Base-by-base conservation (phyloP, 2,113 vertebrate genomes). In the Carassius carassius region DNA sequence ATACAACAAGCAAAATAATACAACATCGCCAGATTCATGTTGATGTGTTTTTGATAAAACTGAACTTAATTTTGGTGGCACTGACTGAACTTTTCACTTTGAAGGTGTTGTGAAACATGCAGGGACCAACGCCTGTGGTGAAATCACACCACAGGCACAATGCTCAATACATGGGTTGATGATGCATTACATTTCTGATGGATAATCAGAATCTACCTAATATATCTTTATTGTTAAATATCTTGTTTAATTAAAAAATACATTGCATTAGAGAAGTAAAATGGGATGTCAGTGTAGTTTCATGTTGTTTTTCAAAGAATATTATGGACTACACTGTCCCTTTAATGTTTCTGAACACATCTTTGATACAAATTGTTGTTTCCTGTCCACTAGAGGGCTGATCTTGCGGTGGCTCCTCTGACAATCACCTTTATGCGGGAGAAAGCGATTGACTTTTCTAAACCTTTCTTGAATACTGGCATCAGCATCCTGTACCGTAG, bases 401-500 rank as follows among this genome's bases (percentile, higher is more conserved):
- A 99, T 74, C 92, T 99, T 92, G 97, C 98, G 0, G 97, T 99
- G 41, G 97, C 98, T 69, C 98, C 98, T 1, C 95, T 99, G 86
- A 99, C 98, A 90, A 99, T 99, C 92, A 99, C 97, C 56, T 99
- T 98, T 0, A 92, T 97, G 12, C 95, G 98, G 1, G 98, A 99
- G 90, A 99, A 98, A 89, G 96, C 97, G 1, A 96, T 99, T 0
- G 98, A 99, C 91, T 99, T 99, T 94, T 96, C 98, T 89, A 99
- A 99, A 91, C 98, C 98, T 78, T 99, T 98, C 90, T 96, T 99
- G 96, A 99, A 94, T 0, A 94, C 96, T 49, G 98, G 98, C 21
- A 97, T 99, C 93, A 99, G 98, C 95, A 99, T 99, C 90, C 88
- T 99, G 17, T 99, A 99, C 79, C 95, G 98, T 25, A 98, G 97